Conservation (phyloP, 2,797 vertebrate species). For the Hyperoplus lanceolatus region DNA sequence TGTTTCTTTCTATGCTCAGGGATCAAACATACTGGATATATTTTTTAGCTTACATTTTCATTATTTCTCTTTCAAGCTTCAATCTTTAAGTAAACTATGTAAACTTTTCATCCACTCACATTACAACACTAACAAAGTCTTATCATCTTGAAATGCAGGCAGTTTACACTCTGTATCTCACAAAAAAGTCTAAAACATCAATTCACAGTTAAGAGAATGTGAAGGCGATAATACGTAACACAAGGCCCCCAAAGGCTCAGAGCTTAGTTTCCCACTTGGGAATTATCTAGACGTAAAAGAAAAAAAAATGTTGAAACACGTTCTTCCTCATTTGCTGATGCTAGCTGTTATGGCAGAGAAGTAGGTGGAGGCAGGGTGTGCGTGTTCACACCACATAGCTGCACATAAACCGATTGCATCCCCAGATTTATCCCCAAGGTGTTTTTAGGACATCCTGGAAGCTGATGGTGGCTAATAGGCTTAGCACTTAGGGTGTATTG, state of each 20-base stretch:
- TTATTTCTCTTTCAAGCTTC: conserved; percentile 8
- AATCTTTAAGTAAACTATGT: conserved; percentile 4
- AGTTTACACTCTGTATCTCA: not conserved
- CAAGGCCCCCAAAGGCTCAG: conserved; percentile 11
- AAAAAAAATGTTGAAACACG: conserved; percentile 23
- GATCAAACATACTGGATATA: not conserved
- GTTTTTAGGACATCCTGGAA: conserved; percentile 87
- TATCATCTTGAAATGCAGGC: not conserved
- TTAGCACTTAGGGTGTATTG: conserved; percentile 93
- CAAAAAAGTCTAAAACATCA: conserved; percentile 29
- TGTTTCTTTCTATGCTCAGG: not conserved
- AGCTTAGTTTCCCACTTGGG: conserved; percentile 42
- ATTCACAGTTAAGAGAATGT: conserved; percentile 13
- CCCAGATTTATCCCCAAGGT: conserved; percentile 86
- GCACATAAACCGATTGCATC: conserved; percentile 83
- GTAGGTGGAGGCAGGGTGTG: conserved; percentile 44
- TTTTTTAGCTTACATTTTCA: conserved; percentile 1
- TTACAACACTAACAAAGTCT: not conserved
- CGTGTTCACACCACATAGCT: conserved; percentile 73
- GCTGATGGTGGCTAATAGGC: conserved; percentile 95
- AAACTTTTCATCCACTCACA: conserved; percentile 11
- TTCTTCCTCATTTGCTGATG: conserved; percentile 63
- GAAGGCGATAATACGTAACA: conserved; percentile 30
- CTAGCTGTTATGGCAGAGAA: conserved; percentile 44
- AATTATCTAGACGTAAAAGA: conserved; percentile 37